phyloP scores from a whole-genome alignment of 2,888 invertebrate species.

The Linnaemya tessellans region DNA sequence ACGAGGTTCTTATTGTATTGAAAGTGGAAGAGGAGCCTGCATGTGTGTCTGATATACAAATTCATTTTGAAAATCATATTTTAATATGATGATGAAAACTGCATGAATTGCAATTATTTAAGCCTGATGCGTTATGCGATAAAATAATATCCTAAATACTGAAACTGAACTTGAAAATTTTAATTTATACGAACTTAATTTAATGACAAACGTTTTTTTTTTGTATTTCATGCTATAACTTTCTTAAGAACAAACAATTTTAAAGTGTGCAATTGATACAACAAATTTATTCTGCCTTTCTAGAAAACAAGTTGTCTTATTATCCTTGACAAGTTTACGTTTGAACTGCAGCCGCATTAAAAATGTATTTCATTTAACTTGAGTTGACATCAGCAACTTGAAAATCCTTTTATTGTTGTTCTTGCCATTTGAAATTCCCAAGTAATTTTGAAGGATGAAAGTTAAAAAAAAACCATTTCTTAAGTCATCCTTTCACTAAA shows the following conservation, averaged over 20 bases:
- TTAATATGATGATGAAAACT: slow-evolving; percentile 4
- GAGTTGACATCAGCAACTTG: slow-evolving; percentile 32
- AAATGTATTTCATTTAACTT: slow-evolving; percentile 7
- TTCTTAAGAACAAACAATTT: background rate
- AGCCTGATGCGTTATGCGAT: too few species aligned
- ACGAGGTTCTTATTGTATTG: slow-evolving; percentile 39
- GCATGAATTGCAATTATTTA: too few species aligned
- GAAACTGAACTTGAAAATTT: too few species aligned
- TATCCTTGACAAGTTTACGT: too few species aligned
- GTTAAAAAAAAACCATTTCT: slow-evolving; percentile 51
- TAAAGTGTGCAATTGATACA: too few species aligned
- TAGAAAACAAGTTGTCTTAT: too few species aligned
- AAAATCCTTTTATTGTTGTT: slow-evolving; percentile 19
- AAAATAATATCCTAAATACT: too few species aligned
- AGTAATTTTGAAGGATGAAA: slow-evolving; percentile 21
- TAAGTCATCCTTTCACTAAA: slow-evolving; percentile 49
- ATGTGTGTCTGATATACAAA: background rate
- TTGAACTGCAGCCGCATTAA: slow-evolving; percentile 3
- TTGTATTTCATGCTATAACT: too few species aligned
- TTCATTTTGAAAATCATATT: background rate
- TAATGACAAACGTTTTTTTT: too few species aligned
- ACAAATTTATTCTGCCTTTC: too few species aligned
- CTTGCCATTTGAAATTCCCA: background rate
- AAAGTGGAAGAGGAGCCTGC: background rate
- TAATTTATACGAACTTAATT: too few species aligned